Base-by-base conservation (phyloP, 2,797 vertebrate genomes). In the Crenuchus spilurus region DNA sequence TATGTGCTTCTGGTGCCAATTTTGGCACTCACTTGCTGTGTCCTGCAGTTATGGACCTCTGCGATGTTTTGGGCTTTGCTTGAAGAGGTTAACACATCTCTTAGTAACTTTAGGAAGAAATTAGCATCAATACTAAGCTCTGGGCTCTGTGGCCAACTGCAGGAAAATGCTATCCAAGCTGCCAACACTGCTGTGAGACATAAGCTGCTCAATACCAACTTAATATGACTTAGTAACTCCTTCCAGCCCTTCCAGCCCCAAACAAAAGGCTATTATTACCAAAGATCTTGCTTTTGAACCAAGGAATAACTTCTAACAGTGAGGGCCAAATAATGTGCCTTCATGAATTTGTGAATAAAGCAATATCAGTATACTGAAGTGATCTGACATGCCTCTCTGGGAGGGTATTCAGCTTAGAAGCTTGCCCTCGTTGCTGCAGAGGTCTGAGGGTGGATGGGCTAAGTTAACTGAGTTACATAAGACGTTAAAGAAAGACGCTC, bases 381-480 rank as follows among this genome's bases (percentile, higher is more conserved):
- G 24, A 16, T 58, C n/a, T 31, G 37, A 20, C 52, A 33, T 28
- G 37, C 22, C 37, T 62, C 24, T 62, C 22, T 26, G 37, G 37
- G 37, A 6, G 24, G 39, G 52, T 41, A 9, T 33, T 44, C 9
- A n/a, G 5, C 52, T 33, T 35, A 37, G 31, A 33, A 60, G 44
- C n/a, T 14, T 42, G 48, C 48, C 48, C 48, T 26, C 49, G 3
- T 52, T 14, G 49, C 49, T 26, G 49, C 49, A 2, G 24, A 28
- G 10, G 37, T 20, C 55, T 39, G 22, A 54, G 6, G 14, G 60
- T 3, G 33, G 22, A 46, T 62, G 42, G 49, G 31, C n/a, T 28
- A 58, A 33, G 66, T 20, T 62, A n/a, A 73, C 41, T 62, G 70
- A 20, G 48, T 62, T 77, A 54, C 52, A 42, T 52, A 77, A 65